Evolutionary conservation across 2,888 invertebrate species (phyloP).

Genomic region (Polydrusus pterygomalis): DNA sequence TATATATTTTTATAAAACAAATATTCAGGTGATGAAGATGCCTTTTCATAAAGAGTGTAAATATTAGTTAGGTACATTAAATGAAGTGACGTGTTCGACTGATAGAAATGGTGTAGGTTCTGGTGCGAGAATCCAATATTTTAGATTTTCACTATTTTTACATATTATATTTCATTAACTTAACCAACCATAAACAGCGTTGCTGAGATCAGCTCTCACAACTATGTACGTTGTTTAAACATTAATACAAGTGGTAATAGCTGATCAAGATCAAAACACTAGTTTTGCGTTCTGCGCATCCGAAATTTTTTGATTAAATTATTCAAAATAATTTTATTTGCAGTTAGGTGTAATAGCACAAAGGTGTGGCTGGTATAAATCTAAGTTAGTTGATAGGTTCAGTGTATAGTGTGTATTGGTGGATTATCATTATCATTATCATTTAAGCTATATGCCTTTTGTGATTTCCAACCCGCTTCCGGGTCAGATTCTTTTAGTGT

Average conservation of each 20-base stretch:
- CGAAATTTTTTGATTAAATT: neutral
- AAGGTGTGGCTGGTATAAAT: slow-evolving; percentile 47
- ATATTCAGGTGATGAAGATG: slow-evolving; percentile 72
- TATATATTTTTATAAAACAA: slow-evolving; percentile 66
- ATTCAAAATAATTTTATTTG: slow-evolving; percentile 16
- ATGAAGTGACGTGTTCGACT: slow-evolving; percentile 58
- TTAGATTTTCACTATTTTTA: slow-evolving; percentile 47
- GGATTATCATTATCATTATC: slow-evolving; percentile 58
- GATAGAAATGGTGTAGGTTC: slow-evolving; percentile 63
- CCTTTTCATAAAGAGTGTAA: slow-evolving; percentile 68
- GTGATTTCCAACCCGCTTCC: slow-evolving; percentile 59
- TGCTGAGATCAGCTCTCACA: neutral
- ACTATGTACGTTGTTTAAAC: neutral
- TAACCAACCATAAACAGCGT: neutral
- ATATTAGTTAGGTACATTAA: slow-evolving; percentile 63
- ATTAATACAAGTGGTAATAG: too few relatives aligned
- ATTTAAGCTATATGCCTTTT: slow-evolving; percentile 59
- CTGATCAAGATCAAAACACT: too few relatives aligned
- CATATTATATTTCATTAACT: slow-evolving; percentile 14
- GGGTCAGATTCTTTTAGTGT: slow-evolving; percentile 57
- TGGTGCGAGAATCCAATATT: slow-evolving; percentile 57
- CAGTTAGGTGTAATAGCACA: slow-evolving; percentile 21
- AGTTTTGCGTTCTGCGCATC: too few relatives aligned
- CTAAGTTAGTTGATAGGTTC: slow-evolving; percentile 43
- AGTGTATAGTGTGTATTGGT: slow-evolving; percentile 58